Evolutionary conservation across 2,888 invertebrate genomes (phyloP).

Genomic region (Alentia gelatinosa): DNA sequence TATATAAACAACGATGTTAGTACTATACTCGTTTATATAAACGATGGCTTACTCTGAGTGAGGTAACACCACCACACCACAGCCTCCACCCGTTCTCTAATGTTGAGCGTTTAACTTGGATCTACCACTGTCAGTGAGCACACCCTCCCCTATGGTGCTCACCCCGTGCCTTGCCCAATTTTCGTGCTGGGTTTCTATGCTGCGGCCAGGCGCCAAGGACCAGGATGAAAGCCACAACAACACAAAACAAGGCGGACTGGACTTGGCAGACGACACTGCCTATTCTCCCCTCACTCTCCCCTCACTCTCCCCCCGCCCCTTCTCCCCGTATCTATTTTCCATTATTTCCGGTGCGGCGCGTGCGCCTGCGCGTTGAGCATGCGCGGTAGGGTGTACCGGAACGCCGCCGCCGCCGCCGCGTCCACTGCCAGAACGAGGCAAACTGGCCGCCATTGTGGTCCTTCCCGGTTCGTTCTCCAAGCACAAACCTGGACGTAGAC

Average conservation of each 20-base stretch:
- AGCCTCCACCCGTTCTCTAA: no score
- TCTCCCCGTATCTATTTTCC: slow-evolving; percentile 5
- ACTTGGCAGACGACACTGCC: background rate
- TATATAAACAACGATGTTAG: no score
- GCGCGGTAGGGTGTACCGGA: background rate
- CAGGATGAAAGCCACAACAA: background rate
- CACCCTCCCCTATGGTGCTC: no score
- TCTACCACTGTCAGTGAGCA: no score
- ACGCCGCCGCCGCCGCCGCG: background rate
- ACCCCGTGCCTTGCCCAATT: background rate
- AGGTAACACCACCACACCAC: no score
- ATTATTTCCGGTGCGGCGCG: slow-evolving; percentile 20
- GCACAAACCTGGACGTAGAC: no score
- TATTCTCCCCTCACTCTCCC: no score
- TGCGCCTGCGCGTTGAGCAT: background rate
- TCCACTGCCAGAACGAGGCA: background rate
- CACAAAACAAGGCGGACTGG: background rate
- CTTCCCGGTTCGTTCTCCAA: background rate
- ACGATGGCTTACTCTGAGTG: no score
- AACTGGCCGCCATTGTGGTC: slow-evolving; percentile 22
- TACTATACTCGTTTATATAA: no score
- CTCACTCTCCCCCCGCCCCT: no score
- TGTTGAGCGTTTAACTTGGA: no score
- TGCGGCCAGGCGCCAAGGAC: background rate
- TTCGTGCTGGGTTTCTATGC: background rate